A percentile compares a stretch with the other conserved stretches of the same genome.
Evolutionary conservation across 2,113 vertebrate species (phyloP).

Genomic region (Camelus bactrianus): DNA sequence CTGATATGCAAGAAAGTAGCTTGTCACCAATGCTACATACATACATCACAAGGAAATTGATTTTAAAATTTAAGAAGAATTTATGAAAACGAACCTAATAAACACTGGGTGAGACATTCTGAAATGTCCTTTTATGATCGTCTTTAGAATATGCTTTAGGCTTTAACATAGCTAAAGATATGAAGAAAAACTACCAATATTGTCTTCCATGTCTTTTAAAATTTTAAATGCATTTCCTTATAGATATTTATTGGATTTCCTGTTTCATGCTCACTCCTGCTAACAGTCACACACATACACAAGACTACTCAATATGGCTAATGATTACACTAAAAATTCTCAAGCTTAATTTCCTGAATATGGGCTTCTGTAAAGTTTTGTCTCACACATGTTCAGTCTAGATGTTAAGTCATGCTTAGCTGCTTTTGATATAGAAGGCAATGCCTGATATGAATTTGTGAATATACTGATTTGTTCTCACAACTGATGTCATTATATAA

Average conservation of each 20-base stretch:
- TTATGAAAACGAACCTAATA: neutral
- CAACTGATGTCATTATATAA: neutral
- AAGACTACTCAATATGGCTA: neutral
- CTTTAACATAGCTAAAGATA: neutral
- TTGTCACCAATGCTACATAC: neutral
- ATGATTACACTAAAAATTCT: neutral
- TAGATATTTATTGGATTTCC: neutral
- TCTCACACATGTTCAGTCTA: neutral
- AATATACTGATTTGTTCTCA: neutral
- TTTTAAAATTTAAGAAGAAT: conserved; percentile 10
- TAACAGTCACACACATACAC: neutral
- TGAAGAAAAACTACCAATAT: neutral
- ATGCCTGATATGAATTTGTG: neutral
- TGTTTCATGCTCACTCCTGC: conserved; percentile 12
- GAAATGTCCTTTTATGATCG: neutral
- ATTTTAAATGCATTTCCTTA: neutral
- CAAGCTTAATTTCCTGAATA: neutral
- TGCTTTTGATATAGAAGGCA: neutral
- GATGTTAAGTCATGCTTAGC: neutral
- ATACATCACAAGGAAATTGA: conserved; percentile 6
- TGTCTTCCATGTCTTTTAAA: neutral
- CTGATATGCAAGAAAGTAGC: neutral
- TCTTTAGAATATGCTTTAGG: neutral
- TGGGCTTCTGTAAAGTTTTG: neutral
- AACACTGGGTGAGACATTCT: neutral